Percentiles rank a stretch among this genome's conserved stretches.
These are phyloP conservation scores for Gallinago undulata DNA, from an alignment of 2,113 vertebrate genomes.

Conservation along the genomic window DNA sequence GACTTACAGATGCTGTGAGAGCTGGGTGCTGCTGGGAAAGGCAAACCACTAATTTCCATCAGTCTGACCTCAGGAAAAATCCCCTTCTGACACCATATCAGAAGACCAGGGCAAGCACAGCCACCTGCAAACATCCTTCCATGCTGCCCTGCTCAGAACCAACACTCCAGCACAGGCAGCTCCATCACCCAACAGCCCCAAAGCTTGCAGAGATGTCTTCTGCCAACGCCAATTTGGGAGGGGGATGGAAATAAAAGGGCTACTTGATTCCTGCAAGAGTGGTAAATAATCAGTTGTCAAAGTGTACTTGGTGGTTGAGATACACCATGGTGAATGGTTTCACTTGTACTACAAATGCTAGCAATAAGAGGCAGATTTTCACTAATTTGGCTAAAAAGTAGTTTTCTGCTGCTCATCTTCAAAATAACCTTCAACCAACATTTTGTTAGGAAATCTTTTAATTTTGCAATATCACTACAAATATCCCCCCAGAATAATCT, in stretches of 20 bases:
- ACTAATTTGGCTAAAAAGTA: neutral
- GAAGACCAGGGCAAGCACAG: neutral
- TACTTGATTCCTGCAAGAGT: neutral
- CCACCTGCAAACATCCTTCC: neutral
- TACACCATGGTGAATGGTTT: neutral
- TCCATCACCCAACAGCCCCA: neutral
- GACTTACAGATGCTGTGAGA: neutral
- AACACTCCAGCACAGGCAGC: neutral
- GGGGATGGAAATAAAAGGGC: neutral
- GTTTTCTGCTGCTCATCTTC: neutral
- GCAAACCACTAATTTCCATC: neutral
- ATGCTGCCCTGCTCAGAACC: neutral
- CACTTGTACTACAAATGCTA: neutral
- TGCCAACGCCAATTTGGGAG: neutral
- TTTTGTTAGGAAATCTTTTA: neutral
- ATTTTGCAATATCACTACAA: neutral
- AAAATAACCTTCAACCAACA: neutral
- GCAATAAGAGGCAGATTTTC: neutral
- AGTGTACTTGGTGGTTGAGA: neutral
- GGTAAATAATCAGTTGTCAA: neutral
- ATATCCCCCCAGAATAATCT: neutral
- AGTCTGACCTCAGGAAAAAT: neutral
- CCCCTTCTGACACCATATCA: neutral
- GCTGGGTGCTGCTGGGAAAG: neutral
- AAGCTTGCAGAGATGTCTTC: neutral